Conservation (phyloP, 1,140 invertebrate genomes). For the Dryas iulia region DNA sequence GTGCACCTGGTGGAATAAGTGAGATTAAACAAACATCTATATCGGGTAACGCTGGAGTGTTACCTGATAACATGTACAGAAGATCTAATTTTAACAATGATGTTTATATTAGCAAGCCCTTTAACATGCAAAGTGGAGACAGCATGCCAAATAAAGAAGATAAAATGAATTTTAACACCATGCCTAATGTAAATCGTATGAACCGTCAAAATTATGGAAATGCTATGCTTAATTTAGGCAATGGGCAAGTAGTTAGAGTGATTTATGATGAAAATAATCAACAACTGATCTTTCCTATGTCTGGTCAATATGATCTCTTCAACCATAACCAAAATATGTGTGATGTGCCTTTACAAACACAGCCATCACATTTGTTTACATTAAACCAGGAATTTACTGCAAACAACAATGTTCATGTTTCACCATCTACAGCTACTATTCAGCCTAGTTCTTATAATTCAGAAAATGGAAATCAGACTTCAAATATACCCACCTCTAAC, state of each 20-base stretch:
- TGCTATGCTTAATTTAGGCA: constrained; percentile 69
- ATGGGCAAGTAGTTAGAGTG: constrained; percentile 69
- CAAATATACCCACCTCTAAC: constrained; percentile 54
- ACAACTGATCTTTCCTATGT: constrained; percentile 70
- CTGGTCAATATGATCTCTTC: constrained; percentile 72
- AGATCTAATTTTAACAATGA: constrained; percentile 57
- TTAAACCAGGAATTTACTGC: constrained; percentile 58
- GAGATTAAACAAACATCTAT: constrained; percentile 54
- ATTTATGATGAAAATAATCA: constrained; percentile 75
- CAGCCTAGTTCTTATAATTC: constrained; percentile 46
- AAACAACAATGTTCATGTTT: constrained; percentile 54
- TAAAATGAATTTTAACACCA: constrained; percentile 51
- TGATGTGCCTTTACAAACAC: constrained; percentile 51
- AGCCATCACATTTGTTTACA: constrained; percentile 54
- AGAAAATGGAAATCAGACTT: constrained; percentile 47
- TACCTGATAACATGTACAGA: constrained; percentile 62
- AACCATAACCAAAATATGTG: constrained; percentile 61
- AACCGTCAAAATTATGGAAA: constrained; percentile 67
- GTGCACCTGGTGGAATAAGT: constrained; percentile 54
- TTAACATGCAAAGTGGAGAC: constrained; percentile 53
- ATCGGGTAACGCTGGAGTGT: constrained; percentile 43
- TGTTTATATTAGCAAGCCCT: constrained; percentile 66
- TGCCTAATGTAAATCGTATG: constrained; percentile 46
- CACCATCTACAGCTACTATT: constrained; percentile 42
- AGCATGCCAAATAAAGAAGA: constrained; percentile 51